phyloP scores from a whole-genome alignment of 2,113 vertebrate species.

The Paramormyrops kingsleyae region DNA sequence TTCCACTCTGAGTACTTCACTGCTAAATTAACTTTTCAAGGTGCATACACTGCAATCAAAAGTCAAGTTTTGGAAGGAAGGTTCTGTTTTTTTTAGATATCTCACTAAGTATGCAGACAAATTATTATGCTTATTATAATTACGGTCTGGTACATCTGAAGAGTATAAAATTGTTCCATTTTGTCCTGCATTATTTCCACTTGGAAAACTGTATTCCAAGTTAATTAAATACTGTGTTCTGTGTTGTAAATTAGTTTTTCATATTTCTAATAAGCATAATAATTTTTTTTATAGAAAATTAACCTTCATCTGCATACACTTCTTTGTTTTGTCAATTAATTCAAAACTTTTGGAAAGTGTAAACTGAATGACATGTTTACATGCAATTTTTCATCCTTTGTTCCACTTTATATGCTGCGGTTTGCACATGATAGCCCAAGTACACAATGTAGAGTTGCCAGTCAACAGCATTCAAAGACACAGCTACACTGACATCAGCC shows the following conservation, averaged over 20 bases:
- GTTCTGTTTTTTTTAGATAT: neutral
- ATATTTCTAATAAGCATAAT: neutral
- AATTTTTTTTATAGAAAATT: neutral
- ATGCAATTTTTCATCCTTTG: neutral
- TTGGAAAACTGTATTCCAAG: neutral
- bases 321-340: neutral
- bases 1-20: neutral
- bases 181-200: neutral
- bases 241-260: neutral
- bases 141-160: neutral
- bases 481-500: neutral
- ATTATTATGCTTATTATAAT: neutral
- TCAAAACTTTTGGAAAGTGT: neutral
- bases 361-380: neutral
- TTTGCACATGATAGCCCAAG: neutral
- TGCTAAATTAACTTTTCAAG: constrained; percentile 2
- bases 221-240: neutral
- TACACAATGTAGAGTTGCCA: neutral
- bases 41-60: neutral
- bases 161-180: neutral
- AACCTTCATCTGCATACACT: neutral
- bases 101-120: neutral
- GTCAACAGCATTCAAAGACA: neutral
- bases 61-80: neutral
- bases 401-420: neutral